A percentile compares a stretch with the other conserved stretches of the same genome.
Evolutionary conservation across 2,888 invertebrate species (phyloP).

Genomic region (Muscina levida): DNA sequence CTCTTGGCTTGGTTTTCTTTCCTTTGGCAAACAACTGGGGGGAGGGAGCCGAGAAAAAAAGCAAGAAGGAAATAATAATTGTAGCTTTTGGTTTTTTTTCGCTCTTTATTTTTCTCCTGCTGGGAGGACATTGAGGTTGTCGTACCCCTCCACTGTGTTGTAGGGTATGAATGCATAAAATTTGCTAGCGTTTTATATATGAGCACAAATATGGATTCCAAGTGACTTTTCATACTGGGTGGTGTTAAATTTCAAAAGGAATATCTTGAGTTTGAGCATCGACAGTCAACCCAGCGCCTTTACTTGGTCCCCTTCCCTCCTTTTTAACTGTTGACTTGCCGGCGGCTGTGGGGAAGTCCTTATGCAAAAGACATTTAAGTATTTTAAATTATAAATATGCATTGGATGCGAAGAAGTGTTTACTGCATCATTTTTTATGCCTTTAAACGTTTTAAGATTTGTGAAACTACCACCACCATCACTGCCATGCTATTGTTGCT

Average conservation of each 20-base stretch:
- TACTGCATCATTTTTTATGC: background rate
- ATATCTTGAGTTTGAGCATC: background rate
- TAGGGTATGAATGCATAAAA: constrained; percentile 31
- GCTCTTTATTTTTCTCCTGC: background rate
- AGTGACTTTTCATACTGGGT: background rate
- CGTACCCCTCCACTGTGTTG: background rate
- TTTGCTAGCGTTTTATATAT: constrained; percentile 19
- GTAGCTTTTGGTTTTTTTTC: constrained; percentile 8
- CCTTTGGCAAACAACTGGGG: background rate
- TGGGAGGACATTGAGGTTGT: constrained; percentile 4
- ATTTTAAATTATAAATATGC: constrained; percentile 37
- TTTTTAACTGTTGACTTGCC: background rate
- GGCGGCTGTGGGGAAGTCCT: background rate
- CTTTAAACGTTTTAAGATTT: background rate
- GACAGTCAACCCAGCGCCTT: constrained; percentile 3
- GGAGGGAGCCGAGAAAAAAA: background rate
- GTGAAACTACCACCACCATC: background rate
- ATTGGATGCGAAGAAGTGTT: background rate
- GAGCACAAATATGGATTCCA: background rate
- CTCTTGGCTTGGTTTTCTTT: constrained; percentile 27
- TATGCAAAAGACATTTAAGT: constrained; percentile 23
- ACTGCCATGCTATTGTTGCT: background rate
- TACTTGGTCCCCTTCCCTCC: background rate
- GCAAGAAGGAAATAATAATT: constrained; percentile 29
- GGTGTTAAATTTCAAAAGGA: background rate